phyloP scores from a whole-genome alignment of 2,113 vertebrate species.

The Calonectris borealis region DNA sequence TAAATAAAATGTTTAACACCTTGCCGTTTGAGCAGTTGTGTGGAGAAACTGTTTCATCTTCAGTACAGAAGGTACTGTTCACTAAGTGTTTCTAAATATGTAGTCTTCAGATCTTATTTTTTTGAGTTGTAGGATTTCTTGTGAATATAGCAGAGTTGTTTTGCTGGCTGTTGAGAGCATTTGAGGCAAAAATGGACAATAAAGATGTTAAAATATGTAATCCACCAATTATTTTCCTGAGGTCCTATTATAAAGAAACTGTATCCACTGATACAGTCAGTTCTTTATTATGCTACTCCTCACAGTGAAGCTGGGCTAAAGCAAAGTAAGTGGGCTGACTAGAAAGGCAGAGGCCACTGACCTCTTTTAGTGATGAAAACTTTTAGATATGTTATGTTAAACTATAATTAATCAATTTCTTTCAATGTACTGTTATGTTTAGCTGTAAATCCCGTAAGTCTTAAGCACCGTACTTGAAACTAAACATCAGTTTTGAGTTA shows the following conservation, averaged over 20 bases:
- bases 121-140: neutral
- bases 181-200: neutral
- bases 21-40: neutral
- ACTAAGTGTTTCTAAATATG: neutral
- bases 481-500: neutral
- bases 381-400: neutral
- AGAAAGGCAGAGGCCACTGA: neutral
- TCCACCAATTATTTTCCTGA: neutral
- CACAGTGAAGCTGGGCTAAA: neutral
- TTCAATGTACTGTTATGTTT: neutral
- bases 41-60: neutral
- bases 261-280: rapidly evolving
- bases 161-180: neutral
- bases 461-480: neutral
- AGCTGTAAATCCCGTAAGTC: neutral
- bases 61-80: neutral
- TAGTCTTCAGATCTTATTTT: neutral
- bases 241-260: neutral
- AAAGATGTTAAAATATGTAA: neutral
- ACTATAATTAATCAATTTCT: neutral
- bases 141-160: neutral
- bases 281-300: neutral
- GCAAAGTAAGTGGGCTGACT: neutral
- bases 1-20: neutral
- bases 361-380: neutral